Evolutionary conservation across 2,888 invertebrate species (phyloP).

Genomic region (Diarsia dahlii): DNA sequence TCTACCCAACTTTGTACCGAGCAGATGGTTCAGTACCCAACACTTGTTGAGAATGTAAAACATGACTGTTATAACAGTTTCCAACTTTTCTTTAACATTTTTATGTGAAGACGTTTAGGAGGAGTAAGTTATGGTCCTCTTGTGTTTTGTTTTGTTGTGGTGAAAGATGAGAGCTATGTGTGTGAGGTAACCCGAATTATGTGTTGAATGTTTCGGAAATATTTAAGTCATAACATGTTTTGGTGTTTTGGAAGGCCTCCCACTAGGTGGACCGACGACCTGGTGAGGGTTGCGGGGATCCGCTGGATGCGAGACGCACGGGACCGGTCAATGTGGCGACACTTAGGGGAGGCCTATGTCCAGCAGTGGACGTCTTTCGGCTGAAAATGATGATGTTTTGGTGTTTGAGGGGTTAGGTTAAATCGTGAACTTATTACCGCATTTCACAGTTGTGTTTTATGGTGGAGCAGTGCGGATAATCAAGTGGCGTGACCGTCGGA

Average conservation of each 20-base stretch:
- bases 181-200: not conserved
- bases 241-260: no score
- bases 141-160: slow-evolving; percentile 41
- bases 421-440: no score
- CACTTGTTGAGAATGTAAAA: slow-evolving; percentile 71
- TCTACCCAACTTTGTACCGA: slow-evolving; percentile 61
- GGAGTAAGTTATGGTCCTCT: slow-evolving; percentile 54
- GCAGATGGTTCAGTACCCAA: slow-evolving; percentile 66
- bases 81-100: slow-evolving; percentile 59
- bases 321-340: no score
- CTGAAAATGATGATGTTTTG: no score
- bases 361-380: no score
- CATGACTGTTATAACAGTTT: slow-evolving; percentile 65
- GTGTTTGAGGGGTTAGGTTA: not conserved
- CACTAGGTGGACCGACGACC: no score
- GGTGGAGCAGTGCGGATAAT: no score
- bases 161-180: slow-evolving; percentile 15
- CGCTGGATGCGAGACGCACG: no score
- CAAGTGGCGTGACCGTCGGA: no score
- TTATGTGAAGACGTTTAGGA: slow-evolving; percentile 57
- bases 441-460: no score
- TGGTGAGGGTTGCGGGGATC: no score
- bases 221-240: slow-evolving; percentile 8
- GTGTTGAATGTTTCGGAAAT: not conserved
- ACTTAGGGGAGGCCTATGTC: no score